These are phyloP conservation scores for Xylophagus ater DNA, from an alignment of 2,888 invertebrate species.

Conservation along the genomic window DNA sequence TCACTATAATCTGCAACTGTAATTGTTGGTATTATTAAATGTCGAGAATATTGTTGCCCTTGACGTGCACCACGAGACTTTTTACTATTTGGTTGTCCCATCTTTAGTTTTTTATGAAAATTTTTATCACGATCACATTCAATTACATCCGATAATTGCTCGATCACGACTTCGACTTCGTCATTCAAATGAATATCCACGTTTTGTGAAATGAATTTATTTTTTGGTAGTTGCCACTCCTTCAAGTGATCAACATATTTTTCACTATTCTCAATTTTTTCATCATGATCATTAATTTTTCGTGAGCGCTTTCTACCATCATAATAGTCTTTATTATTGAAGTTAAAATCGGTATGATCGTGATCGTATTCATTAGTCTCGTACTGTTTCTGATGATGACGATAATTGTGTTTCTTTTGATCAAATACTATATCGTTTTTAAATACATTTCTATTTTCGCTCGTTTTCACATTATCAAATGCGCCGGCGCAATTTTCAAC, in stretches of 20 bases:
- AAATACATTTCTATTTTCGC: constrained; percentile 13
- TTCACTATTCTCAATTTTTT: constrained; percentile 5
- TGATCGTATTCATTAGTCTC: constrained; percentile 2
- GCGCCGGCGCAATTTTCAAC: constrained; percentile 10
- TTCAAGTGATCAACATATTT: not conserved
- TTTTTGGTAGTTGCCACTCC: constrained; percentile 1
- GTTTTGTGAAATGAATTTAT: not conserved
- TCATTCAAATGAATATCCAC: constrained; percentile 2
- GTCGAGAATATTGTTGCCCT: too few relatives aligned
- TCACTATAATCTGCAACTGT: constrained; percentile 31
- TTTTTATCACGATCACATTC: constrained; percentile 25
- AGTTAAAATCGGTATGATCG: constrained; percentile 3
- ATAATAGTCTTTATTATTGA: not conserved
- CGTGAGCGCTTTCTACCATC: not conserved
- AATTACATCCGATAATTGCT: constrained; percentile 20
- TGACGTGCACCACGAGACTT: constrained; percentile 14
- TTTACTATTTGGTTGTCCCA: constrained; percentile 21
- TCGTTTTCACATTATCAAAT: constrained; percentile 6
- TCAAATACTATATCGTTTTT: not conserved
- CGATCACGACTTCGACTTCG: not conserved
- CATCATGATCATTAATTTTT: constrained; percentile 6
- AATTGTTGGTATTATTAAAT: constrained; percentile 31
- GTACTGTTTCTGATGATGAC: not conserved
- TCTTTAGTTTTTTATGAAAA: constrained; percentile 13
- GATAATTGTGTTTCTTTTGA: not conserved